Percentiles rank a stretch among this genome's conserved stretches.
Conservation (phyloP, 2,797 vertebrate genomes). For the Macrochelys suwanniensis region DNA sequence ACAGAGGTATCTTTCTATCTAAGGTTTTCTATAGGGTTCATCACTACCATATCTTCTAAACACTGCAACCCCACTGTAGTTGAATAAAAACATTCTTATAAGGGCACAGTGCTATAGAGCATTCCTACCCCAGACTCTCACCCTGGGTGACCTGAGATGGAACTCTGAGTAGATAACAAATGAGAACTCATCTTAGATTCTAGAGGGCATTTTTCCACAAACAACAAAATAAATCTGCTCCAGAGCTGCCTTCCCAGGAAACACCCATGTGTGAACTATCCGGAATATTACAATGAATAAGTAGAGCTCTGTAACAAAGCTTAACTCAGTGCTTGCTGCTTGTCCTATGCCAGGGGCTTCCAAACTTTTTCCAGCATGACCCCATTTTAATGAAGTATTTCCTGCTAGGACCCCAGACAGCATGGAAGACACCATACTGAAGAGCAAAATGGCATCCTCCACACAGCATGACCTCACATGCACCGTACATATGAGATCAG, state of each 20-base stretch:
- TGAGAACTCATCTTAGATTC: not conserved
- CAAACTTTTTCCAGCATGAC: not conserved
- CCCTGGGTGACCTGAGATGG: not conserved
- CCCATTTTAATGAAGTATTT: not conserved
- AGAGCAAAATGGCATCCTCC: not conserved
- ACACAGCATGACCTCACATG: not conserved
- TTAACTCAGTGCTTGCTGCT: not conserved
- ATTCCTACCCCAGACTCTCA: not conserved
- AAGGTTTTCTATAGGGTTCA: not conserved
- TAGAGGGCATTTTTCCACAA: not conserved
- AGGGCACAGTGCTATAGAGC: not conserved
- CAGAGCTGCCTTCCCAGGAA: not conserved
- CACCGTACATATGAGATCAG: not conserved
- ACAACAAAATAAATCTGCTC: not conserved
- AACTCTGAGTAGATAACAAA: not conserved
- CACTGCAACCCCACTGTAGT: not conserved
- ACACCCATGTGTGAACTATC: not conserved
- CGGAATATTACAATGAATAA: not conserved
- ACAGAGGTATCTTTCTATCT: not conserved
- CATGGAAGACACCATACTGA: not conserved
- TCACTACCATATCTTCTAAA: not conserved
- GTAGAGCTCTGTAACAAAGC: slow-evolving; percentile 16
- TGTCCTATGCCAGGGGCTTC: not conserved
- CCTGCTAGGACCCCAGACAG: not conserved
- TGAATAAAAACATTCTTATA: not conserved